phyloP scores from a whole-genome alignment of 2,888 invertebrate species.

The Pantelozetes paolii region DNA sequence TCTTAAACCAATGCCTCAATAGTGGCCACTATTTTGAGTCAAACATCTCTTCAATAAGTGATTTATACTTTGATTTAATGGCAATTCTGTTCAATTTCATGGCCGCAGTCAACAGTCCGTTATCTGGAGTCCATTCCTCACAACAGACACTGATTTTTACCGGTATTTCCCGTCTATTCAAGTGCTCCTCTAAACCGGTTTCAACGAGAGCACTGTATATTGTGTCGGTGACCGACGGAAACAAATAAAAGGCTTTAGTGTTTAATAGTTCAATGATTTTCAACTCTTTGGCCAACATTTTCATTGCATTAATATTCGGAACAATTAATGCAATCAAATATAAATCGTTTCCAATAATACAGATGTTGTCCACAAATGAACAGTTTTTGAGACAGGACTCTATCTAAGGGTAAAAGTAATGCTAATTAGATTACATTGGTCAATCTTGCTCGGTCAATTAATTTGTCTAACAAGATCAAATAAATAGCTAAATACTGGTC shows the following conservation, averaged over 20 bases:
- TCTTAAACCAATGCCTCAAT: too few relatives aligned
- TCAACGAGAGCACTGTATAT: background rate
- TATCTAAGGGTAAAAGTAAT: too few relatives aligned
- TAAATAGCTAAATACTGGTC: too few relatives aligned
- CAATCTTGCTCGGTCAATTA: too few relatives aligned
- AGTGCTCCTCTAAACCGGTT: background rate
- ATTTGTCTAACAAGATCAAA: too few relatives aligned
- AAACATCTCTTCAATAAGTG: slow-evolving; percentile 11
- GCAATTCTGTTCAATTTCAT: slow-evolving; percentile 57
- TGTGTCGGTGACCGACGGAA: background rate
- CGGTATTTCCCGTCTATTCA: slow-evolving; percentile 53
- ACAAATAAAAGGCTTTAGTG: slow-evolving; percentile 21
- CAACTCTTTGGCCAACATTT: slow-evolving; percentile 41
- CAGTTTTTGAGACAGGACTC: slow-evolving; percentile 92
- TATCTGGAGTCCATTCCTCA: slow-evolving; percentile 58
- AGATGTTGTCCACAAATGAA: slow-evolving; percentile 91
- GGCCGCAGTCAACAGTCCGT: slow-evolving; percentile 58
- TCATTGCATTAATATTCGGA: slow-evolving; percentile 58
- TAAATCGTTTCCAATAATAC: slow-evolving; percentile 86
- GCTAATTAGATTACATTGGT: too few relatives aligned
- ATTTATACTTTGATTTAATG: slow-evolving; percentile 48
- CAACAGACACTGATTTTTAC: slow-evolving; percentile 53
- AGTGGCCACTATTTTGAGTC: too few relatives aligned
- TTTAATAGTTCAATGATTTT: background rate
- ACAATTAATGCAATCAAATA: slow-evolving; percentile 87